These are phyloP conservation scores for Neogobius melanostomus DNA, from an alignment of 2,113 vertebrate genomes.

Conservation along the genomic window DNA sequence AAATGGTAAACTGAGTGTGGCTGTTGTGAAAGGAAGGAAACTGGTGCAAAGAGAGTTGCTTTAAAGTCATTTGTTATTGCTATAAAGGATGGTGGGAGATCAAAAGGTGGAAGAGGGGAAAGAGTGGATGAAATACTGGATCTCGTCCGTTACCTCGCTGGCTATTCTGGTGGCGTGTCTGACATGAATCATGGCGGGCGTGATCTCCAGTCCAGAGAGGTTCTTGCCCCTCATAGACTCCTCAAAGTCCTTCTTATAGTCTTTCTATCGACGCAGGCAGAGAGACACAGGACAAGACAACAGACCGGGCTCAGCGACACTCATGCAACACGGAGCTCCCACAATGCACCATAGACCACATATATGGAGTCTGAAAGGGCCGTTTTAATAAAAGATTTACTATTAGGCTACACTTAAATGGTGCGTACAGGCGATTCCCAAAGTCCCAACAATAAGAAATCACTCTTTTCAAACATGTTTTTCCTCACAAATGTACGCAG, in stretches of 20 bases:
- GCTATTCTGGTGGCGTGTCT: constrained; percentile 98
- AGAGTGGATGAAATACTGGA: constrained; percentile 26
- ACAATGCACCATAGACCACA: constrained; percentile 25
- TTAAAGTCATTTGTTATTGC: constrained; percentile 77
- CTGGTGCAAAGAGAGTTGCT: constrained; percentile 33
- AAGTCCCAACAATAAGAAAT: too few relatives aligned
- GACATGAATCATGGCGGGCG: constrained; percentile 94
- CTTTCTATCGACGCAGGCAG: constrained; percentile 87
- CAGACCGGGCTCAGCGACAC: constrained; percentile 62
- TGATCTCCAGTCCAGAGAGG: constrained; percentile 96
- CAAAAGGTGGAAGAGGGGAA: constrained; percentile 22
- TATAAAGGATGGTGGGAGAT: constrained; percentile 46
- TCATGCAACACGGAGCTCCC: constrained; percentile 46
- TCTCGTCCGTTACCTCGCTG: constrained; percentile 88
- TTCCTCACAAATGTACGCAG: too few relatives aligned
- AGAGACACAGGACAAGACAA: constrained; percentile 67
- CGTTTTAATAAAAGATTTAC: too few relatives aligned
- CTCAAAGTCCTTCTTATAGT: constrained; percentile 98
- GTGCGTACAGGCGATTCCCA: too few relatives aligned
- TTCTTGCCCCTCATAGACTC: constrained; percentile 97
- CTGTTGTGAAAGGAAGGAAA: constrained; percentile 29
- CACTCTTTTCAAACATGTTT: too few relatives aligned
- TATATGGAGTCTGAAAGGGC: too few relatives aligned
- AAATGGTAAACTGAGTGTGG: constrained; percentile 15
- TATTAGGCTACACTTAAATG: too few relatives aligned